These are phyloP conservation scores for Triplophysa yarkandensis DNA, from an alignment of 2,797 vertebrate species.

Conservation along the genomic window DNA sequence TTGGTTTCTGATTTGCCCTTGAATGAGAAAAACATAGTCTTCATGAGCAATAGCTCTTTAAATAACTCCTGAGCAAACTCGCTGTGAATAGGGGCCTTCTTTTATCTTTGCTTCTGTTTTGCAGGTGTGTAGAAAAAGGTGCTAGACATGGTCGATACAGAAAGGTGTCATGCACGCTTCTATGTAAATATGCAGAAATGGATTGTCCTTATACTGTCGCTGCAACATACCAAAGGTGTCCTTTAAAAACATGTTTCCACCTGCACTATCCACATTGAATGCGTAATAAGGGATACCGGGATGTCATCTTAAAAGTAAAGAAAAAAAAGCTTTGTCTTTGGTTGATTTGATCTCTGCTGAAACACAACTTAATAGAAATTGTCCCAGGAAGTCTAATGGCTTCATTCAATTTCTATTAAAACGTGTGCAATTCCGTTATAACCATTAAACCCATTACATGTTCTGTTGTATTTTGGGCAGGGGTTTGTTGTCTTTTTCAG, in stretches of 20 bases:
- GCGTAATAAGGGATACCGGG: constrained; percentile 36
- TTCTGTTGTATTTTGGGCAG: no score
- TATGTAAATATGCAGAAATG: constrained; percentile 30
- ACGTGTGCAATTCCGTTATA: no score
- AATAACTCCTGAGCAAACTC: constrained; percentile 65
- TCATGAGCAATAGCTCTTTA: constrained; percentile 56
- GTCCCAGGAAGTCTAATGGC: no score
- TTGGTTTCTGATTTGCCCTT: constrained; percentile 33
- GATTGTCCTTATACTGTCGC: constrained; percentile 36
- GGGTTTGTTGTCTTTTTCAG: no score
- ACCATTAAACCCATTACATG: no score
- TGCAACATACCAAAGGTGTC: constrained; percentile 7
- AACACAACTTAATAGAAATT: no score
- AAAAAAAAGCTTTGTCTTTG: constrained; percentile 56
- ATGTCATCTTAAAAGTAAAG: constrained; percentile 14
- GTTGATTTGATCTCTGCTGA: constrained; percentile 46
- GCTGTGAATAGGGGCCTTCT: constrained; percentile 63
- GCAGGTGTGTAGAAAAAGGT: constrained; percentile 24
- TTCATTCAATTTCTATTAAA: no score
- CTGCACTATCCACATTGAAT: constrained; percentile 30
- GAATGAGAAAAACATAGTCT: constrained; percentile 30
- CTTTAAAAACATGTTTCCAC: constrained; percentile 5
- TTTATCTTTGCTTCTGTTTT: constrained; percentile 41
- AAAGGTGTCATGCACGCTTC: constrained; percentile 18
- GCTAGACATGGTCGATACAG: constrained; percentile 27